Base-by-base conservation (phyloP, 2,113 vertebrate species). In the Heterotilapia buettikoferi region DNA sequence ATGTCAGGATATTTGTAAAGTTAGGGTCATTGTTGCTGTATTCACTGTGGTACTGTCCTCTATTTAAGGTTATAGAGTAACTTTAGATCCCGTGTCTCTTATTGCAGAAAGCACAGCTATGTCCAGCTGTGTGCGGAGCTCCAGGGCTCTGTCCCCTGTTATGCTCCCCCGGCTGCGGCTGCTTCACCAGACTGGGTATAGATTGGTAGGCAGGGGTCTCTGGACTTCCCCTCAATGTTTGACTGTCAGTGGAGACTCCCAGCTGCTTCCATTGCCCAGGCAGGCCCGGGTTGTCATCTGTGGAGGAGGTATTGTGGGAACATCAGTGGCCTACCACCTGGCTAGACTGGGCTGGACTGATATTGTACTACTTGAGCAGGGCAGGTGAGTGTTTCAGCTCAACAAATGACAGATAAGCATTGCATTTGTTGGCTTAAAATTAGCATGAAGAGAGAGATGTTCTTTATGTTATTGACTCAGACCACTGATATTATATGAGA, bases 301-400 rank as follows among this genome's bases (percentile, higher is more conserved):
- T 84, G 99, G 99, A 2, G 99, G 98, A 8, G 99, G 99, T 9
- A 97, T 99, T 40, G 95, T 97, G 90, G 98, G 98, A n/a, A 97
- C 98, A 0, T 99, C 99, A 0, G 98, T 99, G 85, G 98, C 99
- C 0, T 99, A 99, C 93, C 99, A 99, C 90, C 97, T 99, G 9
- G 97, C 98, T 90, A 98, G 97, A 91, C 96, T 99, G 93, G 98
- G 98, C 2, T 99, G 98, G 98, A 99, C 96, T 50, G 98, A 99
- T 80, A 90, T 99, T 8, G 95, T 99, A 52, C 95, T 99, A 19
- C 93, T 99, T 88, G 99, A 99, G 86, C 99, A 99, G 96, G 99
- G 99, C 93, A 98, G 99, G 99, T 99, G 94, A 97, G 96, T 59
- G 14, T 57, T 84, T 68, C 16, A 80, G 13, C 7, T 45, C 18